Conservation (phyloP, 2,888 invertebrate species). For the Beris morrisii region DNA sequence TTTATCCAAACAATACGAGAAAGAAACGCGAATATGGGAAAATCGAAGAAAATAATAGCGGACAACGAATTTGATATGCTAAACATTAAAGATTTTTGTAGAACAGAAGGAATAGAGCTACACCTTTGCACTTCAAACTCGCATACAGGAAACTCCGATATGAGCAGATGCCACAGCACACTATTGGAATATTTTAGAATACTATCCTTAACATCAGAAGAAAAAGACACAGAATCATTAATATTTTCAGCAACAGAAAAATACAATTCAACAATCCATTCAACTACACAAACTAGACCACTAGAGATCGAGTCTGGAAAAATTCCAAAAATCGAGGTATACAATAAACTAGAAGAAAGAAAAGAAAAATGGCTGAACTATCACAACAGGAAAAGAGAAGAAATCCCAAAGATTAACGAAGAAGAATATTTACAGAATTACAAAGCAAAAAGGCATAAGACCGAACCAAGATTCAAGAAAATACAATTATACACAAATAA, state of each 20-base stretch:
- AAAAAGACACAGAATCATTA: neutral
- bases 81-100: slow-evolving; percentile 32
- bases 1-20: slow-evolving; percentile 22
- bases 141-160: slow-evolving; percentile 28
- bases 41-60: slow-evolving; percentile 29
- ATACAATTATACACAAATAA: too few relatives aligned
- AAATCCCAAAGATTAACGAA: too few relatives aligned
- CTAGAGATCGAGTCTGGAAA: neutral
- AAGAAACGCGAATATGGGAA: slow-evolving; percentile 32
- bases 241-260: slow-evolving; percentile 14
- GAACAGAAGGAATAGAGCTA: slow-evolving; percentile 14
- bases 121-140: slow-evolving; percentile 23
- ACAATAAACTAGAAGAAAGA: too few relatives aligned
- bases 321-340: neutral
- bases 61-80: slow-evolving; percentile 36
- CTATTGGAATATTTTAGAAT: slow-evolving; percentile 18
- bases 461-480: too few relatives aligned
- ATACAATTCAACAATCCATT: slow-evolving; percentile 19
- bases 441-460: too few relatives aligned
- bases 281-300: slow-evolving; percentile 19
- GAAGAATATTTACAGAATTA: too few relatives aligned
- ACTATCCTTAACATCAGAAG: neutral
- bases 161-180: slow-evolving; percentile 25
- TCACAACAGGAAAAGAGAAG: too few relatives aligned
- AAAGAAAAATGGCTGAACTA: too few relatives aligned